Evolutionary conservation across 2,888 invertebrate species (phyloP).

Genomic region (Volucella inflata): DNA sequence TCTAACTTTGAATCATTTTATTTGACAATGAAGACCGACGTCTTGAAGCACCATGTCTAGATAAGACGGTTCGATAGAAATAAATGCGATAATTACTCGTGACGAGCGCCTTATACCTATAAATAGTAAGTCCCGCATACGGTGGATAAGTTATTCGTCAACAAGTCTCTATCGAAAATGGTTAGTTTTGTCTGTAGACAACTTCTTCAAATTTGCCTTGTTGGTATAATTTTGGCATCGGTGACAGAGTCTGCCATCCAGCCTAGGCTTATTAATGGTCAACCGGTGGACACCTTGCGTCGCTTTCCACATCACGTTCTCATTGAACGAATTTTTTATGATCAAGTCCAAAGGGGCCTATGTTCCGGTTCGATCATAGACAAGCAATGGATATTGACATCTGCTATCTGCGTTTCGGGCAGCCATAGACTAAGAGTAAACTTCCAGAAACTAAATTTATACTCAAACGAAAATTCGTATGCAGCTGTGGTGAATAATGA

Average conservation of each 20-base stretch:
- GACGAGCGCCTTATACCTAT: too few relatives aligned
- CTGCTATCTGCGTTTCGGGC: constrained; percentile 25
- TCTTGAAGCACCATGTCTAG: too few relatives aligned
- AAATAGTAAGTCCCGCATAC: too few relatives aligned
- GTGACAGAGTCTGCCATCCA: background rate
- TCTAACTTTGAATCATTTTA: too few relatives aligned
- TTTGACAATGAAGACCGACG: too few relatives aligned
- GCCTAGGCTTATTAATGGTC: constrained; percentile 22
- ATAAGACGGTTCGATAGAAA: too few relatives aligned
- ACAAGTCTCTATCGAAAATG: too few relatives aligned
- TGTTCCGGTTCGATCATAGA: constrained; percentile 63
- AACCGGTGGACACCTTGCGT: constrained; percentile 35
- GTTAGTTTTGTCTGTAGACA: too few relatives aligned
- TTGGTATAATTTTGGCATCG: background rate
- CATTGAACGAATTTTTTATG: background rate
- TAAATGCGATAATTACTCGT: too few relatives aligned
- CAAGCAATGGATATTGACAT: constrained; percentile 56
- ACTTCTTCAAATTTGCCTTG: background rate
- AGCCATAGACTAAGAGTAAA: constrained; percentile 25
- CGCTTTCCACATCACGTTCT: constrained; percentile 68
- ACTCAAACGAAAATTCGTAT: constrained; percentile 15
- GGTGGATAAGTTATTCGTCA: too few relatives aligned
- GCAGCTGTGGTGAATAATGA: constrained; percentile 31
- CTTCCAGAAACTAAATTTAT: constrained; percentile 3
- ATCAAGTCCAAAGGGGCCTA: background rate